Evolutionary conservation across 2,113 vertebrate species (phyloP).

Genomic region (Heterocephalus glaber): DNA sequence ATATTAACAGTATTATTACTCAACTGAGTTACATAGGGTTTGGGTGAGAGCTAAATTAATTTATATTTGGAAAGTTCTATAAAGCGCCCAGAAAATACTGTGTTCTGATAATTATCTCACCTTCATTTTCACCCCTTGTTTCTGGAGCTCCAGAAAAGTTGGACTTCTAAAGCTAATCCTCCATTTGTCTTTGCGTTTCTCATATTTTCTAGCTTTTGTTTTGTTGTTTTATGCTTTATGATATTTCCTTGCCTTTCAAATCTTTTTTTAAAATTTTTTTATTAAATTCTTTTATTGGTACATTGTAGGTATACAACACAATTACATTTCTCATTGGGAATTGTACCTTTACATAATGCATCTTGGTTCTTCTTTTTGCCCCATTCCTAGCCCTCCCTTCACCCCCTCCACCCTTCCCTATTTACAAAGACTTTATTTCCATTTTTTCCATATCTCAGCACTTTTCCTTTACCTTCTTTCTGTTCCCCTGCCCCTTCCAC

Average conservation of each 20-base stretch:
- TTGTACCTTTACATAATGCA: no score
- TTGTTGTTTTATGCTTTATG: background rate
- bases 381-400: no score
- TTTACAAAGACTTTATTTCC: no score
- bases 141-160: background rate
- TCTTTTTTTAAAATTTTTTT: no score
- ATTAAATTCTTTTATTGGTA: no score
- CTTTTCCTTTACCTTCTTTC: no score
- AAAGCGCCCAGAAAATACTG: background rate
- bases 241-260: conserved; percentile 48
- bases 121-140: background rate
- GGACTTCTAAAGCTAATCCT: background rate
- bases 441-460: no score
- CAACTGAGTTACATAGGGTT: background rate
- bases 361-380: no score
- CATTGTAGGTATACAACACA: no score
- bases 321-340: no score
- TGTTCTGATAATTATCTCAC: background rate
- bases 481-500: no score
- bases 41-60: background rate
- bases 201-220: background rate
- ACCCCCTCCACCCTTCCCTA: no score
- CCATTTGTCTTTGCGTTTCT: background rate
- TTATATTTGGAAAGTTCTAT: background rate
- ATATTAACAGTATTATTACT: background rate